These are phyloP conservation scores for Calameuta filiformis DNA, from an alignment of 2,888 invertebrate genomes.

Conservation along the genomic window DNA sequence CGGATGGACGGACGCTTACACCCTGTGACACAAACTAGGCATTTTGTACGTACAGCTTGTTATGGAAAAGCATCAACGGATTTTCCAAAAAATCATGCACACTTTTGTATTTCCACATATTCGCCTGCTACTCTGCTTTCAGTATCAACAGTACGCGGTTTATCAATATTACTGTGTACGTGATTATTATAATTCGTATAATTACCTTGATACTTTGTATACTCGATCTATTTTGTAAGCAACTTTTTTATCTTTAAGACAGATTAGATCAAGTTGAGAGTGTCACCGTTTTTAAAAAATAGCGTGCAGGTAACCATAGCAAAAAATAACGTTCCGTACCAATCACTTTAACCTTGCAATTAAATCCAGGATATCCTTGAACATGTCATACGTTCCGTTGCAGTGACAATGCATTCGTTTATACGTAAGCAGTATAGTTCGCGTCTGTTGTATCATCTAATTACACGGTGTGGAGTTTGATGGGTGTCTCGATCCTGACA, in stretches of 20 bases:
- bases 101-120: not conserved
- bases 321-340: not conserved
- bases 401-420: not conserved
- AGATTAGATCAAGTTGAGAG: not conserved
- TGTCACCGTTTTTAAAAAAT: not conserved
- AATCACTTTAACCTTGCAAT: not conserved
- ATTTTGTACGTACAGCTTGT: conserved; percentile 33
- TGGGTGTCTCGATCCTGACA: not conserved
- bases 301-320: not conserved
- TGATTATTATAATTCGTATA: not conserved
- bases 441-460: not conserved
- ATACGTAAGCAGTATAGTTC: not conserved
- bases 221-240: not conserved
- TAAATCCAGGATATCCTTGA: not conserved
- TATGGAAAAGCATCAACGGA: not conserved
- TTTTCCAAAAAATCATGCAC: not conserved
- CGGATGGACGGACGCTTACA: conserved; percentile 38
- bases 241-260: not conserved
- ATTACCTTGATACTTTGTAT: not conserved
- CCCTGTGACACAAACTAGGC: conserved; percentile 50
- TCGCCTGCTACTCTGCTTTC: not conserved
- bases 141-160: not conserved
- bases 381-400: not conserved
- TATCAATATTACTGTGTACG: not conserved
- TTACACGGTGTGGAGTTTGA: not conserved